A percentile compares a stretch with the other conserved stretches of the same genome.
Conservation (phyloP, 2,888 invertebrate genomes). For the Drosophila siamana region DNA sequence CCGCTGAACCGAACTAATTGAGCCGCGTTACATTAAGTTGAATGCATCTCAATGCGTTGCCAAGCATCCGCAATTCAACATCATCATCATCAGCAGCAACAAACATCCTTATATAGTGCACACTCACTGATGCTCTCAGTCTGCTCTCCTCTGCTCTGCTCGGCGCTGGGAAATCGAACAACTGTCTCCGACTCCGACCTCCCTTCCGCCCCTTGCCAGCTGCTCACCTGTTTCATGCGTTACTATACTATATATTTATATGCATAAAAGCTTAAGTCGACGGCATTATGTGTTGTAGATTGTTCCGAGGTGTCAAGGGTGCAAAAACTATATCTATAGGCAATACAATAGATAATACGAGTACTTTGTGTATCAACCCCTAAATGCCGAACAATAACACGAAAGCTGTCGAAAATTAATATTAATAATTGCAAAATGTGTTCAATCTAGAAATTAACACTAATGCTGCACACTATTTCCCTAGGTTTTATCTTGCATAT, state of each 20-base stretch:
- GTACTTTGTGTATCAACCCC: not conserved
- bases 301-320: not conserved
- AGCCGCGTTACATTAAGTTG: conserved; percentile 85
- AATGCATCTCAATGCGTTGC: conserved; percentile 84
- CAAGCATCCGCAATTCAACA: conserved; percentile 58
- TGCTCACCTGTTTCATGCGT: conserved; percentile 32
- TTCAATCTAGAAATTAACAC: too few species aligned
- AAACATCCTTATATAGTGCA: conserved; percentile 36
- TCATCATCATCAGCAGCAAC: conserved; percentile 34
- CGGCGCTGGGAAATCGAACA: conserved; percentile 64
- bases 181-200: conserved; percentile 51
- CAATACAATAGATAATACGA: not conserved
- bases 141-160: too few species aligned
- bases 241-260: too few species aligned
- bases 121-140: too few species aligned
- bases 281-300: not conserved
- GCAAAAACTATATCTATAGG: not conserved
- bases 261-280: not conserved
- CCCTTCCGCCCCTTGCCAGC: conserved; percentile 1
- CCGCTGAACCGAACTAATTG: conserved; percentile 85
- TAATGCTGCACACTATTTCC: too few species aligned
- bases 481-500: too few species aligned
- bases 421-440: not conserved
- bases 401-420: conserved; percentile 1
- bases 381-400: not conserved